phyloP scores from a whole-genome alignment of 1,140 invertebrate species.

The Tyrophagus putrescentiae region DNA sequence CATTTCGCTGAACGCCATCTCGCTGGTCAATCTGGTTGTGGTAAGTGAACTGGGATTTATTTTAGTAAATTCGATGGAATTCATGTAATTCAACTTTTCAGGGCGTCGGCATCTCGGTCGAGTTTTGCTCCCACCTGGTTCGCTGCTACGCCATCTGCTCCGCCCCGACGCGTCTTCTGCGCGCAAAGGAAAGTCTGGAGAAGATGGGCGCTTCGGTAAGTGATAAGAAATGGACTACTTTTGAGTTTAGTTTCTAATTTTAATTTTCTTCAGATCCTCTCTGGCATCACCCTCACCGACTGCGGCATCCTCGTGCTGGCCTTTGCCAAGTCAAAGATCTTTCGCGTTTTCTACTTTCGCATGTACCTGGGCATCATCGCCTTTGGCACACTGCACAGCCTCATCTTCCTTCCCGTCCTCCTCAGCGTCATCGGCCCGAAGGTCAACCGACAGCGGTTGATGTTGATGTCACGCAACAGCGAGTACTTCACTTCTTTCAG shows the following conservation, averaged over 20 bases:
- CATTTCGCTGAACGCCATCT: constrained; percentile 43
- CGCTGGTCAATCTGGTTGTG: constrained; percentile 46
- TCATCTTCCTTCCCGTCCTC: constrained; percentile 43
- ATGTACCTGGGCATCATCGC: constrained; percentile 45
- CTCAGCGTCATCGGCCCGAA: constrained; percentile 37
- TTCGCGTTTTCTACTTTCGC: constrained; percentile 45
- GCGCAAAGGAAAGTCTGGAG: constrained; percentile 39
- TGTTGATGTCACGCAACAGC: not conserved
- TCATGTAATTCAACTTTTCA: constrained; percentile 25
- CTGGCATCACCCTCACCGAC: constrained; percentile 45
- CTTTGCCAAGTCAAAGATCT: constrained; percentile 45
- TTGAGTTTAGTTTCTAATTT: not conserved
- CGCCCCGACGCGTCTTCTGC: constrained; percentile 32
- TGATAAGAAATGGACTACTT: constrained; percentile 18
- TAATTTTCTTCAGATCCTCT: constrained; percentile 36
- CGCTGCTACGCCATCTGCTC: constrained; percentile 38
- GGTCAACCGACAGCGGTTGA: constrained; percentile 16
- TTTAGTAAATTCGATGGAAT: not conserved
- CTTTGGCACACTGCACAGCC: constrained; percentile 43
- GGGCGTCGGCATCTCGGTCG: constrained; percentile 44
- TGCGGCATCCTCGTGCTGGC: constrained; percentile 42
- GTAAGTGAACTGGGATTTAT: constrained; percentile 30
- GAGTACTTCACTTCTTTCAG: not conserved
- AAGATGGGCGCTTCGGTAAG: constrained; percentile 43
- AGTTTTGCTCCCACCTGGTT: constrained; percentile 44